A percentile compares a stretch with the other conserved stretches of the same genome.
phyloP scores from a whole-genome alignment of 1,140 invertebrate genomes.

The Euura saliciscinereae region DNA sequence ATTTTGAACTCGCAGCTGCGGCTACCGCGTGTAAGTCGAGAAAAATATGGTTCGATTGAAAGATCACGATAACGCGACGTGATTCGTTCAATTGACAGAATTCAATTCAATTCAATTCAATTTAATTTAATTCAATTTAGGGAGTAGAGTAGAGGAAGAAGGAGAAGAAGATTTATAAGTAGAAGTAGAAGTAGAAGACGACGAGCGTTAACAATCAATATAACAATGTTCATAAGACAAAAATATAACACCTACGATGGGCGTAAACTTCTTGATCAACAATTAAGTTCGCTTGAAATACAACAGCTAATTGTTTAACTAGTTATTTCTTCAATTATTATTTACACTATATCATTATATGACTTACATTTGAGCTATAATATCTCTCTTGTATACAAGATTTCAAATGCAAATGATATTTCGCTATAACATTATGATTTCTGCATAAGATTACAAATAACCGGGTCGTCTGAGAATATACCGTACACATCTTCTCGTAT shows the following conservation, averaged over 20 bases:
- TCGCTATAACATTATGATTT: background rate
- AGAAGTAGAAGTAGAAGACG: constrained; percentile 51
- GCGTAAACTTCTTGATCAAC: constrained; percentile 52
- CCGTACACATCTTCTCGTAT: too few species aligned
- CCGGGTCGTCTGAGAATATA: too few species aligned
- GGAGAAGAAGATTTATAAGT: background rate
- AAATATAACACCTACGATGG: constrained; percentile 52
- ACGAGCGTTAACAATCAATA: constrained; percentile 55
- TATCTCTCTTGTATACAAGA: background rate
- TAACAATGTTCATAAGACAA: constrained; percentile 50
- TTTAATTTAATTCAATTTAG: too few species aligned
- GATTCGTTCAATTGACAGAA: too few species aligned
- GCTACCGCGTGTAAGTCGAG: too few species aligned
- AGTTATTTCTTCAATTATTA: background rate
- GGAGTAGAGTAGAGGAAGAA: background rate
- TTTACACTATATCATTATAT: background rate
- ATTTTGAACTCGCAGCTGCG: background rate
- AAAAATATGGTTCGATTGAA: too few species aligned
- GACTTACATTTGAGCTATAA: constrained; percentile 1
- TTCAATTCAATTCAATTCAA: too few species aligned
- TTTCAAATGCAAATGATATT: constrained; percentile 1
- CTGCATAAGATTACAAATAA: too few species aligned
- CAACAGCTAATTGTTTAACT: constrained; percentile 19
- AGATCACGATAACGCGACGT: too few species aligned
- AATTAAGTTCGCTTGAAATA: constrained; percentile 42